Base-by-base conservation (phyloP, 1,140 invertebrate genomes). In the Lucilia cuprina region DNA sequence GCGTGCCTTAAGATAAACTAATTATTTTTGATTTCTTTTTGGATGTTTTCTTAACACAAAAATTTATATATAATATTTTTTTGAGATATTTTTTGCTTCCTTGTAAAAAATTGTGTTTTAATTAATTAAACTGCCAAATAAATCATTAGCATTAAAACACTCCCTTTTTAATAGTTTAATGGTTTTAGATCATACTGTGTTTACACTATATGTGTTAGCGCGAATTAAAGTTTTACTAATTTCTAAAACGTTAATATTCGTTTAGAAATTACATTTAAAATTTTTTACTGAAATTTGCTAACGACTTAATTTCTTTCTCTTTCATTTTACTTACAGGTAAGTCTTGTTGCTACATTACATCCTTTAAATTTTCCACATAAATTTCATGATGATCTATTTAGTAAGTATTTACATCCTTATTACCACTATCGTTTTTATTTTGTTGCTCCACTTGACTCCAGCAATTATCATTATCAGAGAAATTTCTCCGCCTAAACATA, bases 101-200 rank as follows among this genome's bases (percentile, higher is more conserved):
- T 41, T 41, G 41, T 41, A 14, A 75, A 75, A 25, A 30, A 25
- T 9, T 12, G 30, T 75, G n/a, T 5, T 41, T 77, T 77, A 77
- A 77, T 77, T 77, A 77, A 77, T 77, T 77, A 77, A 77, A 77
- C 35, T 77, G 74, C 74, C 41, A 34, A 14, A 14, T 41, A 47
- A 77, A 77, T 5, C 3, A n/a, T 41, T 8, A 41, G 10, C 3
- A n/a, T 41, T 0, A 8, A 5, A 41, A 77, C 74, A 77, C 74
- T 77, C 74, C 74, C 34, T 74, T 74, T 74, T 21, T 74, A 74
- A 25, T 74, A 4, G 70, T n/a, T 41, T 10, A 30, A 30, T 30
- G 41, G 7, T 5, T 41, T 77, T 14, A 2, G 74, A 2, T 75
- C 30, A 13, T 34, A 77, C 30, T 77, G 14, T 77, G 74, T 77